Evolutionary conservation across 2,797 vertebrate genomes (phyloP), one percentile per base, ranked within the genome.

Genomic region (Chanos chanos): DNA sequence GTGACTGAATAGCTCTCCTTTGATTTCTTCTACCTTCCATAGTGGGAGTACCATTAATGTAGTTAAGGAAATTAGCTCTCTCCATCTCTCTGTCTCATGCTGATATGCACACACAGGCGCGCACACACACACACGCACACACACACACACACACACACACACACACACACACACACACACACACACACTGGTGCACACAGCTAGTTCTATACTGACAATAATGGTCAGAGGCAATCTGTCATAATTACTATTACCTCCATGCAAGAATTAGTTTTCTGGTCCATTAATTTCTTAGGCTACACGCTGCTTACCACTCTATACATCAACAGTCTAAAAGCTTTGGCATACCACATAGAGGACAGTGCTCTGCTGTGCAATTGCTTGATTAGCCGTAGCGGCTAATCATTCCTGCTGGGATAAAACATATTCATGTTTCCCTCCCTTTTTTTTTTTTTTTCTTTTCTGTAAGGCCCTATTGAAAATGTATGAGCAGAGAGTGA

Each of bases 231-330:
- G 40, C 56, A 64, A 70, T 78, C 64, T 64, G 54, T 72, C 62
- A 69, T 56, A 71, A 75, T 75, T 56, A 53, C 72, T 59, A 66
- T 65, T 64, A 63, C 65, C 56, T 41, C 48, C 44, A 47, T 63
- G 70, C 71, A 70, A 55, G 52, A 76, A 69, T 71, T 73, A 53
- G 45, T 73, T 77, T 73, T 73, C 68, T 59, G 61, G 58, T 58
- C 71, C 70, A 75, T 77, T 77, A 75, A 71, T 47, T 61, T 31
- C 18, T 50, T 28, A 52, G 59, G 52, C 68, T 65, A 60, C 56
- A 33, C 41, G 57, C 33, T 3, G 40, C 53, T 45, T 61, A 37
- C 59, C 51, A 48, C 65, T 57, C 60, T 54, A 53, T 70, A 51
- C 59, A 59, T 74, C 60, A 62, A 51, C 67, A 68, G 64, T 66